A percentile compares a stretch with the other conserved stretches of the same genome.
Conservation (phyloP, 2,113 vertebrate genomes). For the Chamaetylas fuelleborni region DNA sequence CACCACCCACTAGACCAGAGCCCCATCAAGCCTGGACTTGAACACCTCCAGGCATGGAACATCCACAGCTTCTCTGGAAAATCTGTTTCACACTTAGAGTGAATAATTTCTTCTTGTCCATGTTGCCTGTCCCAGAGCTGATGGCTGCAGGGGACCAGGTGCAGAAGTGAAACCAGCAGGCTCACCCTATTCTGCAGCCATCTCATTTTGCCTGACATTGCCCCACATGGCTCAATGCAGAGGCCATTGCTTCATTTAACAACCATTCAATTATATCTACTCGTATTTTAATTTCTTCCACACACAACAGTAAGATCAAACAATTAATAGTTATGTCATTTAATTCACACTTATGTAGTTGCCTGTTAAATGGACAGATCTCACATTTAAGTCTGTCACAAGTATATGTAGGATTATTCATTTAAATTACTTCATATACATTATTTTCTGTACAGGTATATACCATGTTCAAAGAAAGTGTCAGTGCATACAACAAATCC, state of each 20-base stretch:
- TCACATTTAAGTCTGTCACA: background rate
- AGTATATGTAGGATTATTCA: background rate
- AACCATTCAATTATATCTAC: background rate
- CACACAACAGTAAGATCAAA: background rate
- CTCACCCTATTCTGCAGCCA: background rate
- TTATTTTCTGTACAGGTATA: background rate
- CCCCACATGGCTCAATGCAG: background rate
- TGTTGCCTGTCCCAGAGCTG: background rate
- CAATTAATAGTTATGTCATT: background rate
- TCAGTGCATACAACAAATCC: background rate
- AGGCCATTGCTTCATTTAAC: background rate
- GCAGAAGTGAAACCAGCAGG: background rate
- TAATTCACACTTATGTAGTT: background rate
- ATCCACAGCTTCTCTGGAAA: background rate
- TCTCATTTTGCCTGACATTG: background rate
- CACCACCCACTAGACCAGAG: background rate
- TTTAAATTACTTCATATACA: background rate
- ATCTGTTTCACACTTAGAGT: background rate
- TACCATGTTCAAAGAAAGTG: background rate
- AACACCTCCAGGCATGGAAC: background rate
- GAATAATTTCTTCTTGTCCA: background rate
- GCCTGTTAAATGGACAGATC: background rate
- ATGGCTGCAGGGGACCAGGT: background rate
- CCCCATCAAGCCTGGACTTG: background rate
- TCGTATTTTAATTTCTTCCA: background rate